Conservation (phyloP, 2,888 invertebrate genomes). For the Drymonia ruficornis region DNA sequence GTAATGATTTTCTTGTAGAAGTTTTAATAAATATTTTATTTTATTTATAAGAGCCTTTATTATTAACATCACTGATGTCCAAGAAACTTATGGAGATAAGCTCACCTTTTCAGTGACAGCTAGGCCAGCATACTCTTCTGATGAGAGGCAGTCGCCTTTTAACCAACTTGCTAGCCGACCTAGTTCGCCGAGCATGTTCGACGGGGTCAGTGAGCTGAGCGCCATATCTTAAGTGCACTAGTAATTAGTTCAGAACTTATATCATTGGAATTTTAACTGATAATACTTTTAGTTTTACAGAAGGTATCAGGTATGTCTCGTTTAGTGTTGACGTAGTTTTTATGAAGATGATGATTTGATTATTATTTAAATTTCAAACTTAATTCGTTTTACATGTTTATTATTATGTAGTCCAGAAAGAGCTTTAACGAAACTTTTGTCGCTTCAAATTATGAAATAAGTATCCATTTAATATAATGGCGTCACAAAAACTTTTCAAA, state of each 20-base stretch:
- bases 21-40: too few relatives aligned
- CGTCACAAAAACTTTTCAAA: slow-evolving; percentile 22
- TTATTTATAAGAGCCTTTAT: too few relatives aligned
- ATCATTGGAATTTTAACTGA: slow-evolving; percentile 8
- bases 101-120: slow-evolving; percentile 78
- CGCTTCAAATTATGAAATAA: not conserved
- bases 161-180: slow-evolving; percentile 75
- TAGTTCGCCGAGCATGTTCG: slow-evolving; percentile 75
- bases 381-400: not conserved
- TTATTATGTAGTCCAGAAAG: not conserved
- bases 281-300: not conserved
- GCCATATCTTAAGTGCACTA: slow-evolving; percentile 52
- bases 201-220: slow-evolving; percentile 70
- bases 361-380: not conserved
- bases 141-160: slow-evolving; percentile 71
- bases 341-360: not conserved
- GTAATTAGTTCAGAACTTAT: slow-evolving; percentile 13
- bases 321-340: too few relatives aligned
- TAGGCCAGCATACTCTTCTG: slow-evolving; percentile 72
- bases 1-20: too few relatives aligned
- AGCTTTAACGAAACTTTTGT: not conserved
- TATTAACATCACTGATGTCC: too few relatives aligned
- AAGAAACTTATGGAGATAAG: not conserved
- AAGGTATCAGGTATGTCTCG: too few relatives aligned
- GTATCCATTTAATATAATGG: not conserved